Base-by-base conservation (phyloP, 2,888 invertebrate genomes). In the Phytoseiulus persimilis region DNA sequence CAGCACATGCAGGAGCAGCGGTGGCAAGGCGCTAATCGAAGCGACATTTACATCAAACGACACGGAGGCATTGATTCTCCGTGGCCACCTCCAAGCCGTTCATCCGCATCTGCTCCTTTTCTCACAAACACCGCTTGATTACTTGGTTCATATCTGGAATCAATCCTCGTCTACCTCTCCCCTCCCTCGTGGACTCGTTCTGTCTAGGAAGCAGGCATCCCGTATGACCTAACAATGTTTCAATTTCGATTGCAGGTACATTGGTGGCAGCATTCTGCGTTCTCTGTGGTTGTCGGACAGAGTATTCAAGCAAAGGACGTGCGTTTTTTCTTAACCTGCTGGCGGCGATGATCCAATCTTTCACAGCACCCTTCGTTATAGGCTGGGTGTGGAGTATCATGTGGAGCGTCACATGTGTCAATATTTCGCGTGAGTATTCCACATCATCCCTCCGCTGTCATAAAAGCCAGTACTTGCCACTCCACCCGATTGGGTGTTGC, bases 301-400 rank as follows among this genome's bases (percentile, higher is more conserved):
- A 92, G 90, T 92, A 93, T 89, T 92, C 92, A 65, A 92, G 91
- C 45, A 92, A 92, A 46, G 91, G 91, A 31, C 92, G 92, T 90
- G 93, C 93, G 83, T 93, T 93, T 90, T 91, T 91, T 31, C 91
- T 93, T 83, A 93, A 93, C 91, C 90, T 93, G 23, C 90, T 93
- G 65, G 92, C 94, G 9, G 93, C 93, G 83, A 91, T 93, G 83
- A 92, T 94, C 18, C 94, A 94, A 92, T 92, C 93, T 91, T 90
- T 93, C 90, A 93, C 93, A 5, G 92, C 93, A 89, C 92, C 93
- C 65, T 91, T 94, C 89, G 92, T 94, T 18, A 92, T 94, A 46
- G 94, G 94, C 83, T 93, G 93, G 93, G 92, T 94, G 83, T 94
- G 94, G 94, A 93, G 93, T 90, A 93, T 93, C 89, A 91, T 93